These are phyloP conservation scores for Pseudorectes ferrugineus DNA, from an alignment of 2,113 vertebrate species.

Conservation along the genomic window DNA sequence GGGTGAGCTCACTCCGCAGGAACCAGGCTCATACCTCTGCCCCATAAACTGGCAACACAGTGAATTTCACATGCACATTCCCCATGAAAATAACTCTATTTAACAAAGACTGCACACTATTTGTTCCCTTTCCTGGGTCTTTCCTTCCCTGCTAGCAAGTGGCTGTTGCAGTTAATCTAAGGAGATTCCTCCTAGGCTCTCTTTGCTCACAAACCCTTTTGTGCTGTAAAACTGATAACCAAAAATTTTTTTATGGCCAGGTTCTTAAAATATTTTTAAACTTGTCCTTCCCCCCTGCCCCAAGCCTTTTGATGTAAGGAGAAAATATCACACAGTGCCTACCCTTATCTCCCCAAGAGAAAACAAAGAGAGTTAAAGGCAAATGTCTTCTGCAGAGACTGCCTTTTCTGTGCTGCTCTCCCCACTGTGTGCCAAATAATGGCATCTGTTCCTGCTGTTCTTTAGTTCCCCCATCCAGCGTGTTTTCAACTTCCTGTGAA, in stretches of 20 bases:
- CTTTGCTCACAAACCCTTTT: background rate
- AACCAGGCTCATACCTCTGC: too few species aligned
- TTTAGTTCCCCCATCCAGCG: conserved; percentile 58
- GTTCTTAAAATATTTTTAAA: conserved; percentile 42
- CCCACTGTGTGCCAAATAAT: conserved; percentile 66
- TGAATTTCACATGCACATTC: too few species aligned
- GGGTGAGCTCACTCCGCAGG: too few species aligned
- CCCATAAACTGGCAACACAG: too few species aligned
- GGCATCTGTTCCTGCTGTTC: conserved; percentile 74
- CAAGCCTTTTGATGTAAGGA: conserved; percentile 31
- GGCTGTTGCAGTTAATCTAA: background rate
- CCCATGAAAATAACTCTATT: too few species aligned
- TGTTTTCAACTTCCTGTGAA: conserved; percentile 46
- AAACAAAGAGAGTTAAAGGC: conserved; percentile 58
- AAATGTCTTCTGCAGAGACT: conserved; percentile 56
- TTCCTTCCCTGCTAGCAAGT: background rate
- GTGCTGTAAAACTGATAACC: background rate
- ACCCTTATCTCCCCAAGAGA: conserved; percentile 53
- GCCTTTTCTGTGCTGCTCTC: conserved; percentile 50
- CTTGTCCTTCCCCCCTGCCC: background rate
- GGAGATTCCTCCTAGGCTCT: background rate
- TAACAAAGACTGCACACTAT: too few species aligned
- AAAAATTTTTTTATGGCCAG: background rate
- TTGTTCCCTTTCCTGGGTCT: background rate
- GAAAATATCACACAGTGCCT: conserved; percentile 14